Evolutionary conservation across 1,140 invertebrate genomes (phyloP).

Genomic region (Pentalonia nigronervosa): DNA sequence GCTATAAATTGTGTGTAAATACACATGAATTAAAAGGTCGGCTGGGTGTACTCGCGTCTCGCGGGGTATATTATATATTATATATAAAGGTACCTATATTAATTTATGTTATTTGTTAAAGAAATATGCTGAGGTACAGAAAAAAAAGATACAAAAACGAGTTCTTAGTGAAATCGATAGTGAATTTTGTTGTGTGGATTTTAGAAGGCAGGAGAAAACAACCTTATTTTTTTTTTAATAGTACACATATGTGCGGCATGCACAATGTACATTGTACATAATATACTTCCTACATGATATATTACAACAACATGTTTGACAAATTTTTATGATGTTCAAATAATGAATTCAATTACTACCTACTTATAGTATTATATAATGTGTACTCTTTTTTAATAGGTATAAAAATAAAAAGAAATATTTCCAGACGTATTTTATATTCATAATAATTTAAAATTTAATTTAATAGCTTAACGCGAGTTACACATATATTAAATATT

Average conservation of each 20-base stretch:
- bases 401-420: neutral
- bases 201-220: conserved; percentile 9
- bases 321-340: conserved; percentile 45
- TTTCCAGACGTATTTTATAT: conserved; percentile 2
- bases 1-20: neutral
- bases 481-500: conserved; percentile 1
- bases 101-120: conserved; percentile 9
- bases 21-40: neutral
- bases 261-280: neutral
- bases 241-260: neutral
- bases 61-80: neutral
- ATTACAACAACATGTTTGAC: conserved; percentile 25
- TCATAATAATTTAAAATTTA: conserved; percentile 27
- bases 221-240: conserved; percentile 15
- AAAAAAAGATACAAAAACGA: conserved; percentile 31
- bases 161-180: conserved; percentile 54
- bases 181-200: conserved; percentile 42
- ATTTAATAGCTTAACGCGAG: conserved; percentile 9
- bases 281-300: neutral
- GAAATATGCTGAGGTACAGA: neutral
- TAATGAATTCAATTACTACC: conserved; percentile 26
- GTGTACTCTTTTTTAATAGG: neutral
- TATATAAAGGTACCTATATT: neutral
- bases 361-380: neutral
- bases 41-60: neutral